Percentiles rank a stretch among this genome's conserved stretches.
phyloP scores from a whole-genome alignment of 2,797 vertebrate genomes.

The Pantherophis vulpinus region DNA sequence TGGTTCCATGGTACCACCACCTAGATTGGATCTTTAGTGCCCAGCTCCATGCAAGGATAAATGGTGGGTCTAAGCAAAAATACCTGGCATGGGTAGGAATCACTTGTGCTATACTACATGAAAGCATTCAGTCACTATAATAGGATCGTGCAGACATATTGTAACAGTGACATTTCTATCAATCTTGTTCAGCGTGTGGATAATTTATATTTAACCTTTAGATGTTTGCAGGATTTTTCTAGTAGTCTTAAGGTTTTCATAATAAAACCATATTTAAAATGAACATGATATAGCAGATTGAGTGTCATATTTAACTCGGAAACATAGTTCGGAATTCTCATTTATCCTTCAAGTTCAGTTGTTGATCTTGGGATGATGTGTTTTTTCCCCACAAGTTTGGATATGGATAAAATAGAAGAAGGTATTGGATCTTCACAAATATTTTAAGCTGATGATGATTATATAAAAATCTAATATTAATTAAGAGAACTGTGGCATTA shows the following conservation, averaged over 20 bases:
- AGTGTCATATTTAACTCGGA: neutral
- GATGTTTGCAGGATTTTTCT: neutral
- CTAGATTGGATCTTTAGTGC: fast-evolving
- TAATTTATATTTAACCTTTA: neutral
- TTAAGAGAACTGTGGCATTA: fast-evolving
- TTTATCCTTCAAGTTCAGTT: neutral
- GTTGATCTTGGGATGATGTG: neutral
- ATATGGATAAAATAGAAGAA: neutral
- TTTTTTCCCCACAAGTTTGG: neutral
- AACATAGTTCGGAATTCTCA: neutral
- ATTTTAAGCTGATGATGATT: neutral
- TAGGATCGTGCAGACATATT: neutral
- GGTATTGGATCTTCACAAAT: neutral
- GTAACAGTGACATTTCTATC: neutral
- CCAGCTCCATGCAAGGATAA: neutral
- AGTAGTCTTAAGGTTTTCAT: neutral
- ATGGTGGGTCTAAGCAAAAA: neutral
- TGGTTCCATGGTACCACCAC: fast-evolving
- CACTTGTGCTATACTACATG: neutral
- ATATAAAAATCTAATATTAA: neutral
- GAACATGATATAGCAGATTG: neutral
- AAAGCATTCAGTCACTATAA: neutral
- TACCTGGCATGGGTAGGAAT: neutral
- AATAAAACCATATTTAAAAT: neutral
- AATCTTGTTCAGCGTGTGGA: neutral